Evolutionary conservation across 30 jellyfish, hydroid and myxozoan genomes (phyloP), one percentile per base, ranked within the genome.

Genomic region (Aurelia aurita): DNA sequence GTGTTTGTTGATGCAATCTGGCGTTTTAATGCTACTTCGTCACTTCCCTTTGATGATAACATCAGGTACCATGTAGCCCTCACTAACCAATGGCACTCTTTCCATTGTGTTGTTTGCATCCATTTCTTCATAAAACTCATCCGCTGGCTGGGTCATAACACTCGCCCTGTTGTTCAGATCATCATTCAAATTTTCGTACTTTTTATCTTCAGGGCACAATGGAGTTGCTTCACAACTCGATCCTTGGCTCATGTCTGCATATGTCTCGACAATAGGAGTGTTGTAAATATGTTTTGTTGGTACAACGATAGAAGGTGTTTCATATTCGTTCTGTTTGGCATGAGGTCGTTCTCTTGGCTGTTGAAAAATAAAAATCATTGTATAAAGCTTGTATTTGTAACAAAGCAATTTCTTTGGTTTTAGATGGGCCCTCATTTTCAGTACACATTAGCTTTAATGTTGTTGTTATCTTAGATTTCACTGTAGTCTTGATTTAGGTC

Each of bases 91-190:
- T 25, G 82, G 73, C 58, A 16, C 80, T 2, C 5, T 2, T 79
- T 64, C 81, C 15, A 63, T 43, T 28, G 72, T 5, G 28, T 26
- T 39, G 0, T 12, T 51, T 2, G 29, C 28, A 2, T 58, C 71
- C 90, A 79, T 63, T n/a, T 79, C 90, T 43, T 66, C 90, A 19
- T 79, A 79, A 31, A 57, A 46, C 89, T 77, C 80, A 15, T 18
- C 69, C 13, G 71, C 76, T 5, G 35, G 77, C 3, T 16, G 20
- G 0, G 23, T 63, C 32, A 35, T 39, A 63, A 16, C 34, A 39
- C 39, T 21, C 10, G 20, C 75, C 12, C 53, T 61, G 55, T 31
- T 54, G 8, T 25, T 32, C 67, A 8, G 8, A 74, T 59, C 46
- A 3, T 74, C 86, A 9, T 19, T 23, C 55, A 74, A 18, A 57